Evolutionary conservation across 2,113 vertebrate species (phyloP), one percentile per base, ranked within the genome.

Genomic region (Bucco capensis): DNA sequence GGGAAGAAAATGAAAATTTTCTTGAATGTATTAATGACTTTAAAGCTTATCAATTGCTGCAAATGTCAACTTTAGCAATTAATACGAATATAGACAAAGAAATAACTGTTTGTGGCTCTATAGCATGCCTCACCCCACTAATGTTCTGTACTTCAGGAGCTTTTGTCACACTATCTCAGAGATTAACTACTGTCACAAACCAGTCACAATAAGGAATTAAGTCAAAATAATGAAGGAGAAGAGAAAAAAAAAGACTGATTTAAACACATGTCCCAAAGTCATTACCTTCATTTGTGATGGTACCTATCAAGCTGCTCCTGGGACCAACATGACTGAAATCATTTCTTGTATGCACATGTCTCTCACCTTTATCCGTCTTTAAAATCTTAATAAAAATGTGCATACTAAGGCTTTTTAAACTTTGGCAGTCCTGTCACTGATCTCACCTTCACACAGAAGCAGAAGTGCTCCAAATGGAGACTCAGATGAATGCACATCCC

Each of bases 401-500:
- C 5, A 16, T 12, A 14, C 10, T 58, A 58, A 49, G 37, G 14
- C 13, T 70, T 51, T 60, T 27, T 10, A 33, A 51, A 62, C 23
- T 19, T 79, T 25, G 11, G 3, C 22, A 85, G 74, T 18, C 6
- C 27, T 31, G n/a, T 10, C 24, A 15, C 27, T 10, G 58, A 62
- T 62, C 37, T 61, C 37, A 57, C 14, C 62, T 53, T n/a, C 1
- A 1, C 37, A 33, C 28, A 49, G 37, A 47, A 50, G 40, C 9
- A 4, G 44, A 7, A 4, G 8, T 1, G 19, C 31, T 65, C 40
- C 2, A 1, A n/a, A 23, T 3, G 9, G 64, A 0, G 2, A 40
- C 1, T 2, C 21, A 60, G 40, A 69, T 9, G 9, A 64, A 49
- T 3, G 21, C 2, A 4, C 49, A 37, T 6, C 33, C 33, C 22